Base-by-base conservation (phyloP, 92 coral and sea anemone species). In the Bergia sp. region DNA sequence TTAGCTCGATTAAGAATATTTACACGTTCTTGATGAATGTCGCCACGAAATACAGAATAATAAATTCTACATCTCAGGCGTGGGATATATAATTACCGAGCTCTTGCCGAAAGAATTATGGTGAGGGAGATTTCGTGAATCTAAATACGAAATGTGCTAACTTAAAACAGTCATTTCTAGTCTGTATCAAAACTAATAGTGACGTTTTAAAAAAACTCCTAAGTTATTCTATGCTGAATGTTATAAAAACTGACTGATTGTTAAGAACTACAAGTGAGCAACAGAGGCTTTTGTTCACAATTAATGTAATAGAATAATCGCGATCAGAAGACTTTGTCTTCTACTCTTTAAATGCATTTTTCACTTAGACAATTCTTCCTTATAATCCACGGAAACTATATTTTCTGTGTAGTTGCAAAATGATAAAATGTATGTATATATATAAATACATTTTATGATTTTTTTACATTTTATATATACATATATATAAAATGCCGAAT, bases 1-100 rank as follows among this genome's bases (percentile, higher is more conserved):
- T 91, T 91, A 49, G 42, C 61, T 86, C 40, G 85, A 73, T 79
- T 78, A 75, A 53, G 78, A 57, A 75, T 76, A 86, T 76, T 86
- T 86, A 86, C 89, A 84, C 79, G 87, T 71, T 71, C 87, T 36
- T 40, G 79, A 84, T 69, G 87, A 71, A 71, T 84, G 78, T 84
- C 87, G 58, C 87, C 87, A 84, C 87, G 87, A 84, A 69, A 84
- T 29, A 18, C 78, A 72, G 77, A 84, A 84, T 84, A 82, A 66
- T 82, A 41, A 37, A 44, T 82, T 43, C 77, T 69, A 38, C 44
- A 71, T 47, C 79, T 36, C 64, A 69, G 79, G 78, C 65, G 87
- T 71, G 78, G 87, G 67, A 2, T 45, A 29, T 84, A 84, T 84
- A 69, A 82, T 67, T 82, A 67, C 86, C 41, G 50, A 82, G 58